These are phyloP conservation scores for Lates japonicus DNA, from an alignment of 2,797 vertebrate species.

Conservation along the genomic window DNA sequence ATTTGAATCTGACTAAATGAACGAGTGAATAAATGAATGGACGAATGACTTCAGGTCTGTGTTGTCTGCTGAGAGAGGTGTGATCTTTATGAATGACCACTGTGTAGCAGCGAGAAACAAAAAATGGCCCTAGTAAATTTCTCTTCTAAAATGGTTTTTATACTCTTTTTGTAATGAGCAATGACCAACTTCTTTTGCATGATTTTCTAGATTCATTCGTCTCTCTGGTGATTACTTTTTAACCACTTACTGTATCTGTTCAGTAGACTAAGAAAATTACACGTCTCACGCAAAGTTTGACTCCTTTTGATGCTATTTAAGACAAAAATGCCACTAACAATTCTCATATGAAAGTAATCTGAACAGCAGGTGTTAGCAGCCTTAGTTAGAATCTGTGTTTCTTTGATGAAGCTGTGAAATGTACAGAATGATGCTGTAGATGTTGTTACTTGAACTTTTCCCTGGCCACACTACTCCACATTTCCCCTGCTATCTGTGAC, in stretches of 20 bases:
- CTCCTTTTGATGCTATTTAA: conserved; percentile 41
- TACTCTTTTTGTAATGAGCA: conserved; percentile 71
- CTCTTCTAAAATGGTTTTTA: conserved; percentile 54
- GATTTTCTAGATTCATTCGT: conserved; percentile 43
- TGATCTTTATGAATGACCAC: conserved; percentile 84
- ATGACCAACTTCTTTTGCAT: conserved; percentile 53
- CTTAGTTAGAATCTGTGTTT: conserved; percentile 47
- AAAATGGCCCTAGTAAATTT: conserved; percentile 30
- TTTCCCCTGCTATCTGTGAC: background rate
- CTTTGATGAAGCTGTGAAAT: conserved; percentile 83
- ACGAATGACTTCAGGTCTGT: conserved; percentile 50
- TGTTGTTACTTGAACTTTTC: conserved; percentile 70
- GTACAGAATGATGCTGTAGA: conserved; percentile 70
- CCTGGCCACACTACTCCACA: background rate
- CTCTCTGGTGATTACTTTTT: conserved; percentile 30
- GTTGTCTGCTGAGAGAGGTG: conserved; percentile 35
- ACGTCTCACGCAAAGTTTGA: background rate
- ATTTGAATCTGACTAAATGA: conserved; percentile 78
- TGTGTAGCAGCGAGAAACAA: conserved; percentile 58
- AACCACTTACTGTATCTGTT: conserved; percentile 22
- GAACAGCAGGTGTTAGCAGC: conserved; percentile 40
- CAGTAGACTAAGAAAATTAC: conserved; percentile 24
- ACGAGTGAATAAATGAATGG: conserved; percentile 55
- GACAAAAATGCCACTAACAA: conserved; percentile 22
- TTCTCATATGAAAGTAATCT: background rate